Conservation (phyloP, 1,140 invertebrate genomes). For the Panagrolaimus sp. region DNA sequence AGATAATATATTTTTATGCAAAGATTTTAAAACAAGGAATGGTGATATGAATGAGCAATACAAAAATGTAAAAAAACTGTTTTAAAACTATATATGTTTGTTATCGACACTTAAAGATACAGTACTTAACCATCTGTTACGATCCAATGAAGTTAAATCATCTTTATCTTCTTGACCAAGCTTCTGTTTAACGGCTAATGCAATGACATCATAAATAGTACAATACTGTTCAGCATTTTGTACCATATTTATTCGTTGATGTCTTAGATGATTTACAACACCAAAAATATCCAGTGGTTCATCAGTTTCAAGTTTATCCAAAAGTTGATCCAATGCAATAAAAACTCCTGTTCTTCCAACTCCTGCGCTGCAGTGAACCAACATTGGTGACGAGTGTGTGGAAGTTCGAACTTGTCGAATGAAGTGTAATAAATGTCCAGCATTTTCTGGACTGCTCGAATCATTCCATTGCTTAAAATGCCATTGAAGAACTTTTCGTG, state of each 20-base stretch:
- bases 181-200: constrained; percentile 32
- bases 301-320: constrained; percentile 58
- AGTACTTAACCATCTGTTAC: constrained; percentile 3
- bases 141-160: constrained; percentile 7
- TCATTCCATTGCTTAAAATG: constrained; percentile 42
- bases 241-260: constrained; percentile 60
- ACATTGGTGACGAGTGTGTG: constrained; percentile 23
- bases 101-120: no score
- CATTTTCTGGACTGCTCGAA: constrained; percentile 20
- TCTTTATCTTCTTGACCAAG: not conserved
- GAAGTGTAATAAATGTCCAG: constrained; percentile 35
- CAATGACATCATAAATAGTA: constrained; percentile 37
- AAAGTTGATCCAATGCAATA: constrained; percentile 59
- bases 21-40: no score
- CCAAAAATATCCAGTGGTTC: constrained; percentile 58
- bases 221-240: constrained; percentile 53
- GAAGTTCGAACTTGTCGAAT: constrained; percentile 33
- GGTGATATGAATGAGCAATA: no score
- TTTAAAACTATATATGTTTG: no score
- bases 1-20: no score
- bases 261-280: constrained; percentile 58
- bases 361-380: constrained; percentile 58
- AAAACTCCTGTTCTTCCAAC: constrained; percentile 61
- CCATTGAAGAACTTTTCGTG: constrained; percentile 40
- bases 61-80: no score